These are phyloP conservation scores for Amblyjoppa proteus DNA, from an alignment of 2,888 invertebrate genomes.

Conservation along the genomic window DNA sequence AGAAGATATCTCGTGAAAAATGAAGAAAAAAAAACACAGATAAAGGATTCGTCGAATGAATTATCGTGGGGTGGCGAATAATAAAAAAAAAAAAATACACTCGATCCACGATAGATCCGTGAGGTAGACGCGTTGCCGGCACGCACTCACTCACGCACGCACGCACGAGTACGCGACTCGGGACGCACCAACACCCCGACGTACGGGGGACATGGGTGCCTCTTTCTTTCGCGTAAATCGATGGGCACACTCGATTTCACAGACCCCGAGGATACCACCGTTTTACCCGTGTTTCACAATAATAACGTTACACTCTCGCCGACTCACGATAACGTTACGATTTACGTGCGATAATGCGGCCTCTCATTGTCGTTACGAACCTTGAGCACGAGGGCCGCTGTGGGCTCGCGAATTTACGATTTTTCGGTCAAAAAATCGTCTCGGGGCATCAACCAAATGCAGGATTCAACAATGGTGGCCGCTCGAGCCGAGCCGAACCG, in stretches of 20 bases:
- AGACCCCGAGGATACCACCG: slow-evolving; percentile 53
- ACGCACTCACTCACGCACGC: slow-evolving; percentile 70
- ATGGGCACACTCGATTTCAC: slow-evolving; percentile 81
- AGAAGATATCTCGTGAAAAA: background rate
- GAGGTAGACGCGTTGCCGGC: slow-evolving; percentile 72
- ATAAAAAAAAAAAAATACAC: slow-evolving; percentile 4
- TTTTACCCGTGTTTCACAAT: slow-evolving; percentile 13
- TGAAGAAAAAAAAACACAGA: background rate
- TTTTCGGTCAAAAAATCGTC: slow-evolving; percentile 78
- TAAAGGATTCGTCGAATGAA: background rate
- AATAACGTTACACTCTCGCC: slow-evolving; percentile 8
- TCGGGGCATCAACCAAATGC: slow-evolving; percentile 82
- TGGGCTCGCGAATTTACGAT: slow-evolving; percentile 79
- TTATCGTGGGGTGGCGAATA: background rate
- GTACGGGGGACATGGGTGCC: slow-evolving; percentile 71
- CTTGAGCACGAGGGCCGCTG: slow-evolving; percentile 77
- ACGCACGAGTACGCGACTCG: slow-evolving; percentile 67
- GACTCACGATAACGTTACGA: slow-evolving; percentile 25
- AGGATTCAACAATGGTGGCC: slow-evolving; percentile 84
- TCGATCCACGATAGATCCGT: slow-evolving; percentile 16
- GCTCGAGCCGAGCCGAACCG: slow-evolving; percentile 76
- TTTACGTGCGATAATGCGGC: slow-evolving; percentile 19
- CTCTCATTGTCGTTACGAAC: slow-evolving; percentile 74
- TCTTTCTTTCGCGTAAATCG: slow-evolving; percentile 77
- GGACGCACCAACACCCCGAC: slow-evolving; percentile 78